These are phyloP conservation scores for Manis pentadactyla DNA, from an alignment of 2,797 vertebrate genomes.

Conservation along the genomic window DNA sequence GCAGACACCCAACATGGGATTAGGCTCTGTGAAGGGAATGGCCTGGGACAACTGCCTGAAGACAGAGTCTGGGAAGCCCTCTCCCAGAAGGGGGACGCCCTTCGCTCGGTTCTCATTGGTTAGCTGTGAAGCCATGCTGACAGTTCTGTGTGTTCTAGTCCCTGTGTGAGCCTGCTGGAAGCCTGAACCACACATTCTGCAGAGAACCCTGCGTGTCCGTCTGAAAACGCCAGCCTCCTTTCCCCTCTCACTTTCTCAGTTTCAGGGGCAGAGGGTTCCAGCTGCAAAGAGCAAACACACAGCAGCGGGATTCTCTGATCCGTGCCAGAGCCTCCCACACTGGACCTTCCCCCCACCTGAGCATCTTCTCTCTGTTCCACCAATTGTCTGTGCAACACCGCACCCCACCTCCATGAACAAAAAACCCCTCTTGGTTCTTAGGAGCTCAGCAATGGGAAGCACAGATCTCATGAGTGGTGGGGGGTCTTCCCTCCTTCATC, in stretches of 20 bases:
- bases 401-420: rapidly evolving
- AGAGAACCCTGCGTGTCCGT: too few relatives aligned
- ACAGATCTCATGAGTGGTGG: rapidly evolving
- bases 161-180: rapidly evolving
- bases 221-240: rapidly evolving
- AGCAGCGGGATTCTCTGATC: background rate
- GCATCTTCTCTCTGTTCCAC: background rate
- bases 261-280: background rate
- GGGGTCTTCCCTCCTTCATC: rapidly evolving
- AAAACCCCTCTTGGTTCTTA: background rate
- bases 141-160: rapidly evolving
- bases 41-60: background rate
- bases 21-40: rapidly evolving
- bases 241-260: background rate
- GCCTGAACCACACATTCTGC: rapidly evolving
- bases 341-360: rapidly evolving
- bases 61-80: rapidly evolving
- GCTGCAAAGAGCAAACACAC: rapidly evolving
- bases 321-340: rapidly evolving
- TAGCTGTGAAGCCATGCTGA: rapidly evolving
- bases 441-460: rapidly evolving
- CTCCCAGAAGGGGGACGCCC: rapidly evolving
- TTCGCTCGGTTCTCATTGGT: background rate
- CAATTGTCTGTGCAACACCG: rapidly evolving
- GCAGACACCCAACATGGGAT: background rate